These are phyloP conservation scores for Smittia sp. DNA, from an alignment of 2,888 invertebrate species.

Conservation along the genomic window DNA sequence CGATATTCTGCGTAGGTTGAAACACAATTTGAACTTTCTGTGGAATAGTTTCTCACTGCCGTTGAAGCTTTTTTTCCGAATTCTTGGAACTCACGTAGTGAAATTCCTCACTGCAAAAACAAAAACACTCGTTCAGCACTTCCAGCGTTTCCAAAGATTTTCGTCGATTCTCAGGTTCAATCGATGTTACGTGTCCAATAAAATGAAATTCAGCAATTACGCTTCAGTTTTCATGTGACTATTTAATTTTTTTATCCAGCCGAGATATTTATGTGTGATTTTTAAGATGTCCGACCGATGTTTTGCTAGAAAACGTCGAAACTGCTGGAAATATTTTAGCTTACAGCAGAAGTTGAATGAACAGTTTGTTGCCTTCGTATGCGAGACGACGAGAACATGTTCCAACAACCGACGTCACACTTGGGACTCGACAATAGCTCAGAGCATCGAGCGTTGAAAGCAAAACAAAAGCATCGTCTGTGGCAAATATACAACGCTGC, in stretches of 20 bases:
- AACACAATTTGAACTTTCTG: too few species aligned
- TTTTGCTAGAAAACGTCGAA: conserved; percentile 14
- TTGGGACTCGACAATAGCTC: neutral
- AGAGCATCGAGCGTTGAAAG: neutral
- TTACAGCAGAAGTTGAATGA: conserved; percentile 10
- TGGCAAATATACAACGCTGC: too few species aligned
- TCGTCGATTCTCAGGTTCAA: neutral
- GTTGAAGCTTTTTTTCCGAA: neutral
- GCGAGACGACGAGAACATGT: too few species aligned
- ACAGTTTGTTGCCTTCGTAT: too few species aligned
- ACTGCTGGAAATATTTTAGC: neutral
- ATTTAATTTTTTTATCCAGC: conserved; percentile 26
- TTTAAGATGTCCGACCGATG: conserved; percentile 37
- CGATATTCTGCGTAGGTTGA: too few species aligned
- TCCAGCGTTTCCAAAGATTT: conserved; percentile 28
- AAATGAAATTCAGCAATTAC: neutral
- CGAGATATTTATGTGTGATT: conserved; percentile 28
- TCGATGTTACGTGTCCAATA: neutral
- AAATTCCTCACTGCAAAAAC: neutral
- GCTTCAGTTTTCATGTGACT: conserved; percentile 26
- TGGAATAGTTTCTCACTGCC: neutral
- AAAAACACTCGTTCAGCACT: conserved; percentile 7
- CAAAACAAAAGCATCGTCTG: conserved; percentile 36
- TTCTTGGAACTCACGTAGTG: neutral
- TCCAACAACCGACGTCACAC: neutral